Conservation (phyloP, 2,113 vertebrate species). For the Dicaeum eximium region DNA sequence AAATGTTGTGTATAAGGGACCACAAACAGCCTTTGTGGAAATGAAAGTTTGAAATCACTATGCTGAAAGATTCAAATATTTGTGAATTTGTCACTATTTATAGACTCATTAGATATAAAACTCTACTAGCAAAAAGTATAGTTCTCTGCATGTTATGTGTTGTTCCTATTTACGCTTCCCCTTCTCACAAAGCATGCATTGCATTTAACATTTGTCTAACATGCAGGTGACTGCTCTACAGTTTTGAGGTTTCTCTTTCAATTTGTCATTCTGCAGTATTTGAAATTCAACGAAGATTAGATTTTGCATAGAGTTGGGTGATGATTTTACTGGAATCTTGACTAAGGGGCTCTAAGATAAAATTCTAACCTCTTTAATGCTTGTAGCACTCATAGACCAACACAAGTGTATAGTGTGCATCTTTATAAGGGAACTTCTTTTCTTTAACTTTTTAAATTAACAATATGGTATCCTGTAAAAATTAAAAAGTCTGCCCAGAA, state of each 20-base stretch:
- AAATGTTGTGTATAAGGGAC: background rate
- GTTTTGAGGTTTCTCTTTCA: background rate
- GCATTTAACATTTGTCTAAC: background rate
- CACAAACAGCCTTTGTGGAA: background rate
- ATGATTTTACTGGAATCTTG: background rate
- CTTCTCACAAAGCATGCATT: background rate
- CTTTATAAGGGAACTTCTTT: background rate
- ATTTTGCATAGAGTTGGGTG: background rate
- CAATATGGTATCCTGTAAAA: background rate
- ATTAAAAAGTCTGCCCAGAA: background rate
- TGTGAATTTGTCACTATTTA: background rate
- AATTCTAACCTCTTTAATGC: background rate
- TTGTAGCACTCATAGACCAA: background rate
- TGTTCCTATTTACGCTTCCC: background rate
- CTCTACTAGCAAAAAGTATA: background rate
- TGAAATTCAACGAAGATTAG: background rate
- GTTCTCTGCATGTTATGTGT: background rate
- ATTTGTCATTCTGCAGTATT: background rate
- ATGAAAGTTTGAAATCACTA: background rate
- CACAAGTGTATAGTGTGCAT: background rate
- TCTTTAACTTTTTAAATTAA: background rate
- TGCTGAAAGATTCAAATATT: background rate
- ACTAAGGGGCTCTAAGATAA: background rate
- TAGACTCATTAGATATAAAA: background rate
- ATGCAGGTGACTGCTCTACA: background rate